phyloP scores from a whole-genome alignment of 2,888 invertebrate genomes.

The Drosophila atripex region DNA sequence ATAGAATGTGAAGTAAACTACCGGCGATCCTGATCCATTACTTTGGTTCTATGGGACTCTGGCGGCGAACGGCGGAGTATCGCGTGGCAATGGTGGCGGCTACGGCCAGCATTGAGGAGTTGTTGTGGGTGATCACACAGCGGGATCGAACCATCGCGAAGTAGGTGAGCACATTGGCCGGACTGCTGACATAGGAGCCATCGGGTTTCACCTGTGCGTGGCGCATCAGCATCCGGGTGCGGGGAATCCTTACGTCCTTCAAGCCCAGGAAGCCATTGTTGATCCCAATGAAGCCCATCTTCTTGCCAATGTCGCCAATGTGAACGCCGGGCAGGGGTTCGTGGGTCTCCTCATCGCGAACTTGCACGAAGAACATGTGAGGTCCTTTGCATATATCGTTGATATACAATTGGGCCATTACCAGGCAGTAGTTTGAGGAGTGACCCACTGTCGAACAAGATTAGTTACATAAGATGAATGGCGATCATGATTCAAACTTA shows the following conservation, averaged over 20 bases:
- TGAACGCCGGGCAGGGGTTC: slow-evolving; percentile 93
- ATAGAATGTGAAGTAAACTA: not conserved
- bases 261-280: slow-evolving; percentile 97
- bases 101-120: slow-evolving; percentile 89
- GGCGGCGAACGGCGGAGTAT: slow-evolving; percentile 94
- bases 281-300: slow-evolving; percentile 94
- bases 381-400: slow-evolving; percentile 92
- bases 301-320: slow-evolving; percentile 97
- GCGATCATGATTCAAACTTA: slow-evolving; percentile 85
- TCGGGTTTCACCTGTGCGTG: slow-evolving; percentile 95
- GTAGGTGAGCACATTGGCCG: slow-evolving; percentile 92
- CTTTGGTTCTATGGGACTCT: slow-evolving; percentile 93
- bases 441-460: slow-evolving; percentile 91
- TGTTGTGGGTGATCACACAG: slow-evolving; percentile 90
- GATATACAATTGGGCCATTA: slow-evolving; percentile 95
- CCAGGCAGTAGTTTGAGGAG: slow-evolving; percentile 94
- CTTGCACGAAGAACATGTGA: slow-evolving; percentile 95
- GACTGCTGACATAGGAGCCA: slow-evolving; percentile 92
- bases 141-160: slow-evolving; percentile 96
- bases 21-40: slow-evolving; percentile 75
- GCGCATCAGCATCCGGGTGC: slow-evolving; percentile 95
- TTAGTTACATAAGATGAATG: slow-evolving; percentile 74
- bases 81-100: slow-evolving; percentile 95
- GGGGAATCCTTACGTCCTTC: slow-evolving; percentile 93
- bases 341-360: slow-evolving; percentile 95